phyloP scores from a whole-genome alignment of 2,888 invertebrate species.

The Acrobasis suavella region DNA sequence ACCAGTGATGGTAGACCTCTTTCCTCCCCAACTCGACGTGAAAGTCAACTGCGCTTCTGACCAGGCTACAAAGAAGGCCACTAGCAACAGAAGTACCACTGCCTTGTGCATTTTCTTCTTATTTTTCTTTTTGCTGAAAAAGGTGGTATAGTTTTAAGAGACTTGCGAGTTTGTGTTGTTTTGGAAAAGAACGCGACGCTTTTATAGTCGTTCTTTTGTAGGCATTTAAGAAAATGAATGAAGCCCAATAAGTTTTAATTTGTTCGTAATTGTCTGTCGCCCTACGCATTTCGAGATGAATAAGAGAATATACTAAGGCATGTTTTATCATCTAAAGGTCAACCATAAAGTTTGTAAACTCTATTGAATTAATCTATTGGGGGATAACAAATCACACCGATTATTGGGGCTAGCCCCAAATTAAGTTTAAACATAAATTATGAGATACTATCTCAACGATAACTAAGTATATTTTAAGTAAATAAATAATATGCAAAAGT shows the following conservation, averaged over 20 bases:
- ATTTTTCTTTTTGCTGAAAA: background rate
- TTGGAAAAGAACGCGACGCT: background rate
- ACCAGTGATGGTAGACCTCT: constrained; percentile 52
- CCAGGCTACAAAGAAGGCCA: constrained; percentile 45
- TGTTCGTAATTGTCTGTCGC: constrained; percentile 30
- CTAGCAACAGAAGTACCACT: constrained; percentile 46
- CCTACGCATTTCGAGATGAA: background rate
- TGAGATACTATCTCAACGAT: no score
- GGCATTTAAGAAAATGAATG: constrained; percentile 35
- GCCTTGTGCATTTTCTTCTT: constrained; percentile 57
- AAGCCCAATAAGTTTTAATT: constrained; percentile 45
- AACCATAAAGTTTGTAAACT: no score
- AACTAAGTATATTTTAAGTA: no score
- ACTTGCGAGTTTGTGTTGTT: constrained; percentile 9
- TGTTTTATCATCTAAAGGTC: no score
- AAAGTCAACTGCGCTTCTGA: constrained; percentile 78
- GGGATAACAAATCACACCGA: no score
- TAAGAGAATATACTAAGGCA: no score
- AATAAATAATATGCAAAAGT: no score
- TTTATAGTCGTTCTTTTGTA: constrained; percentile 43
- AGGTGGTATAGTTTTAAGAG: background rate
- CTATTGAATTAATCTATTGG: no score
- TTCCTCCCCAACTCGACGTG: constrained; percentile 81
- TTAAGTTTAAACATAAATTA: no score
- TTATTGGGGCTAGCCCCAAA: no score